A percentile compares a stretch with the other conserved stretches of the same genome.
Conservation (phyloP, 2,113 vertebrate species). For the Galeopterus variegatus region DNA sequence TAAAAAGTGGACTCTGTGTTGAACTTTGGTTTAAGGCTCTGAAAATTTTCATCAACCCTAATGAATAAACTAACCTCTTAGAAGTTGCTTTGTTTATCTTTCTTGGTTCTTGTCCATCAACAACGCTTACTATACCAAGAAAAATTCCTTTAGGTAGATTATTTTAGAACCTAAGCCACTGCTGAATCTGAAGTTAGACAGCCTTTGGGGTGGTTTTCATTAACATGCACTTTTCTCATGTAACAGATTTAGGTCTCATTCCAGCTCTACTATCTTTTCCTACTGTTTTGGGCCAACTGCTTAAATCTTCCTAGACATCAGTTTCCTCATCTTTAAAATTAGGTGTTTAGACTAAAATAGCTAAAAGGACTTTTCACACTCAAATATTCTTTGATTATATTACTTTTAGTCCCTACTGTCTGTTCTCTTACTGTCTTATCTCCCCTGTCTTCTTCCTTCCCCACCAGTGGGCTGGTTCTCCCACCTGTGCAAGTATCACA, state of each 20-base stretch:
- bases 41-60: background rate
- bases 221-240: background rate
- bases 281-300: background rate
- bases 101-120: background rate
- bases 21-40: conserved; percentile 68
- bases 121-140: background rate
- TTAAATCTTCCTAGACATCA: background rate
- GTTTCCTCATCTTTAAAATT: conserved; percentile 42
- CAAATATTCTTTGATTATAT: background rate
- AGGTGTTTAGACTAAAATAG: conserved; percentile 16
- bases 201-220: background rate
- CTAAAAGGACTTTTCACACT: background rate
- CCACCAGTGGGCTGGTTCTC: background rate
- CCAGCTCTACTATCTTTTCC: background rate
- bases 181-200: background rate
- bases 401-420: background rate
- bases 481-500: background rate
- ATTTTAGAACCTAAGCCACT: background rate
- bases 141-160: background rate
- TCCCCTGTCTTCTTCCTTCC: background rate
- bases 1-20: conserved; percentile 61
- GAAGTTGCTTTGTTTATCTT: conserved; percentile 7
- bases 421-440: background rate
- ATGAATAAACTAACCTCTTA: background rate
- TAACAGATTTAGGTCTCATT: background rate